Evolutionary conservation across 2,113 vertebrate species (phyloP).

Genomic region (Anoura caudifer): DNA sequence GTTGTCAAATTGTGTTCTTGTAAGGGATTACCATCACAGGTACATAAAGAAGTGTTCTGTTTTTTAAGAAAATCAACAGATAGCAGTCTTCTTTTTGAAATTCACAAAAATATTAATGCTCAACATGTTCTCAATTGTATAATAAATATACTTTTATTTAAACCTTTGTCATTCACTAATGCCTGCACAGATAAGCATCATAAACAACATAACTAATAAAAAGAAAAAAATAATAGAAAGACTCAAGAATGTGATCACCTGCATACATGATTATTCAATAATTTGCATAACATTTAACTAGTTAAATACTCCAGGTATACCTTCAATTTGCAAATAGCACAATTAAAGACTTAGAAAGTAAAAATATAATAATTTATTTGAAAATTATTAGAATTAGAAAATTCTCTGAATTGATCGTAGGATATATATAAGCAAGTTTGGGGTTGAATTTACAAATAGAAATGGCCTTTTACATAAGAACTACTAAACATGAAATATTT

Average conservation of each 20-base stretch:
- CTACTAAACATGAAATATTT: not conserved
- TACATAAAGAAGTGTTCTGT: not conserved
- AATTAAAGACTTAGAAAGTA: not conserved
- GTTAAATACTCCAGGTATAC: not conserved
- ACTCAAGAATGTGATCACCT: not conserved
- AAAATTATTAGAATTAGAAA: conserved; percentile 2
- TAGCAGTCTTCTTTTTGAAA: not conserved
- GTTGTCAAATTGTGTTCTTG: not conserved
- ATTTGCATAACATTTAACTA: not conserved
- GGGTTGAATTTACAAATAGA: not conserved
- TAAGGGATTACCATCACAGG: not conserved
- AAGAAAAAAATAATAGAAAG: not conserved
- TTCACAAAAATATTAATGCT: not conserved
- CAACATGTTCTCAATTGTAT: not conserved
- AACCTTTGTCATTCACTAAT: not conserved
- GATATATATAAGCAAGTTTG: not conserved
- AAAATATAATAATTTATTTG: not conserved
- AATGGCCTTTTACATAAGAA: not conserved
- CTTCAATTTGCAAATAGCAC: not conserved
- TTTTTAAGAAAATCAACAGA: not conserved
- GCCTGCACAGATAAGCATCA: not conserved
- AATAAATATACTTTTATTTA: not conserved
- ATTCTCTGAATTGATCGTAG: not conserved
- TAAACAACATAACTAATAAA: not conserved
- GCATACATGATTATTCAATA: not conserved